These are phyloP conservation scores for Clepsis dumicolana DNA, from an alignment of 2,888 invertebrate genomes.

Conservation along the genomic window DNA sequence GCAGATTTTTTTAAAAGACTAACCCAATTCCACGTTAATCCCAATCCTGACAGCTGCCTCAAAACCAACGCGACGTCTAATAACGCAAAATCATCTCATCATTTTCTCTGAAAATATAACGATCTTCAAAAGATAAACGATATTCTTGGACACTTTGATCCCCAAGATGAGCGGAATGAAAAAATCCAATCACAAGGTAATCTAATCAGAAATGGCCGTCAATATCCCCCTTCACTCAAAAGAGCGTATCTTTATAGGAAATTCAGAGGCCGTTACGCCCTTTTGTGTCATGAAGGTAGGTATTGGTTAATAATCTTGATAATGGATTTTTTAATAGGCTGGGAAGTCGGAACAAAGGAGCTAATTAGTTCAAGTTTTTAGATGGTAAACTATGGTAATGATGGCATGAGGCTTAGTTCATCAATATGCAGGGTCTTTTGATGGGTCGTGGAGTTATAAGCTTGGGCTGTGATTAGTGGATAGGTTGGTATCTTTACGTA, in stretches of 20 bases:
- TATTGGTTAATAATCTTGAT: slow-evolving; percentile 34
- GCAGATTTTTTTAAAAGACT: neutral
- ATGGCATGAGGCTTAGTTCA: neutral
- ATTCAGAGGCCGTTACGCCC: neutral
- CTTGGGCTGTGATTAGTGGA: too few species aligned
- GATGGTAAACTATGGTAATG: slow-evolving; percentile 17
- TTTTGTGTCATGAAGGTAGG: neutral
- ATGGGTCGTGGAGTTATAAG: neutral
- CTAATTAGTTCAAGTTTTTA: slow-evolving; percentile 13
- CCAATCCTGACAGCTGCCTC: neutral
- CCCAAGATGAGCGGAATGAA: slow-evolving; percentile 5
- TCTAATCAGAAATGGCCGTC: slow-evolving; percentile 13
- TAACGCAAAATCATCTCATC: neutral
- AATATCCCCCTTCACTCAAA: too few species aligned
- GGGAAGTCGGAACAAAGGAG: slow-evolving; percentile 45
- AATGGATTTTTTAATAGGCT: slow-evolving; percentile 52
- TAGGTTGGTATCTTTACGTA: too few species aligned
- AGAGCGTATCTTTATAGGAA: too few species aligned
- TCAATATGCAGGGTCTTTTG: slow-evolving; percentile 25
- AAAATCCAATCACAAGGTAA: slow-evolving; percentile 20
- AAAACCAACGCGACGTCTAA: neutral
- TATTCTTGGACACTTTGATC: slow-evolving; percentile 11
- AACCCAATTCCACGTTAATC: neutral
- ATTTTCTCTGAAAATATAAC: neutral
- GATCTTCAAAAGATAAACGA: slow-evolving; percentile 2